These are phyloP conservation scores for Prunella himalayana DNA, from an alignment of 2,113 vertebrate species.

Conservation along the genomic window DNA sequence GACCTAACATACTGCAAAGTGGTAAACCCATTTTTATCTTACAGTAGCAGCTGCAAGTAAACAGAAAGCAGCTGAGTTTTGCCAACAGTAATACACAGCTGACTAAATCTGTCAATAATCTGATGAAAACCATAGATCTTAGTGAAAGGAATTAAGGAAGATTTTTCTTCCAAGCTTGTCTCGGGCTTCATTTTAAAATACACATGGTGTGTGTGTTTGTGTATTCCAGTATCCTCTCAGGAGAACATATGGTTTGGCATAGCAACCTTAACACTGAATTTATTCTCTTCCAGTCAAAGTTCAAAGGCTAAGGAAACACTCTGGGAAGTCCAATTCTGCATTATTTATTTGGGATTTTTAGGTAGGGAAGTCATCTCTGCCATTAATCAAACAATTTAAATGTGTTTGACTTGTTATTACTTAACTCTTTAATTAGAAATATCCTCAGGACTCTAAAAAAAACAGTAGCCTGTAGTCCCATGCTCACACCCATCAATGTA, in stretches of 20 bases:
- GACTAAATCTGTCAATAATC: slow-evolving; percentile 37
- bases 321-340: not conserved
- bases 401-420: not conserved
- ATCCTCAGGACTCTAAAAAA: not conserved
- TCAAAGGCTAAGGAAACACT: not conserved
- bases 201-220: not conserved
- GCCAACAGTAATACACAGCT: not conserved
- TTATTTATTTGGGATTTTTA: not conserved
- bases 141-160: slow-evolving; percentile 20
- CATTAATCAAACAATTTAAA: not conserved
- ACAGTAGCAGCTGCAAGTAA: not conserved
- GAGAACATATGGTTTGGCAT: not conserved
- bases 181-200: slow-evolving; percentile 4
- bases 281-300: not conserved
- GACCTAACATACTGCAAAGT: not conserved
- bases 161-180: slow-evolving; percentile 1
- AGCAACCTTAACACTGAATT: not conserved
- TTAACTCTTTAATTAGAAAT: not conserved
- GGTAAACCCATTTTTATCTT: not conserved
- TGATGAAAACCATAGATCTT: slow-evolving; percentile 37
- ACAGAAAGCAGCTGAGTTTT: slow-evolving; percentile 28
- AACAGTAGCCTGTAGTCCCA: not conserved
- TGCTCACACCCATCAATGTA: not conserved
- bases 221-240: not conserved
- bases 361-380: not conserved